Evolutionary conservation across 2,888 invertebrate species (phyloP), one percentile per base, ranked within the genome.

Genomic region (Polymixis flavicincta): DNA sequence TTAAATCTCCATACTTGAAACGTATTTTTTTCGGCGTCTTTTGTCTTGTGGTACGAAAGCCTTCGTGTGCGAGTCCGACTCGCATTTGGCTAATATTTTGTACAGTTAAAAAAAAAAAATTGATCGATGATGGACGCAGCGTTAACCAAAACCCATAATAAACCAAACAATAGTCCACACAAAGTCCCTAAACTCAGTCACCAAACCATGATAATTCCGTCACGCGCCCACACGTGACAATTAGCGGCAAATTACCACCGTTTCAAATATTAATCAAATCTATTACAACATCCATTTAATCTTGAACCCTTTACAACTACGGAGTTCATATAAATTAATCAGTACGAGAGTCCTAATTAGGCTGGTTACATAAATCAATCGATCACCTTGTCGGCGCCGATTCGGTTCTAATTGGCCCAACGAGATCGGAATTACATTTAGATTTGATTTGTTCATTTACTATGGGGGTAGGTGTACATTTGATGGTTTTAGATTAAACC

Each of bases 331-430:
- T 65, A 48, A 76, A 85, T 78, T 82, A 72, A 84, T 85, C 69
- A 82, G 37, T 60, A 67, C 25, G 55, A 45, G 22, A 78, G 88
- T 45, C 76, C 89, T 80, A 78, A 80, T 87, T 81, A 80, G 61
- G 74, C 59, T 89, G 88, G 90, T 55, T 54, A 74, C 45, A 71
- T 74, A 75, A 85, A 89, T 87, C 87, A 87, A 90, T 90, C 90
- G 88, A 90, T 90, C 89, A 86, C 59, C 70, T 68, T 76, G 79
- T 76, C 80, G 84, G 68, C 76, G 82, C 70, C 76, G 84, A 80
- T 76, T 87, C 70, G 77, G 78, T 72, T 77, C 77, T 90, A 90
- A 90, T 90, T 90, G 89, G 87, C 65, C 81, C 82, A 66, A 80
- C 55, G 85, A 84, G 87, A 82, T 78, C 79, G 55, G 80, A 85